Evolutionary conservation across 64 coral and sea anemone genomes (phyloP), one percentile per base, ranked within the genome.

Genomic region (Stichodactyla mertensii): DNA sequence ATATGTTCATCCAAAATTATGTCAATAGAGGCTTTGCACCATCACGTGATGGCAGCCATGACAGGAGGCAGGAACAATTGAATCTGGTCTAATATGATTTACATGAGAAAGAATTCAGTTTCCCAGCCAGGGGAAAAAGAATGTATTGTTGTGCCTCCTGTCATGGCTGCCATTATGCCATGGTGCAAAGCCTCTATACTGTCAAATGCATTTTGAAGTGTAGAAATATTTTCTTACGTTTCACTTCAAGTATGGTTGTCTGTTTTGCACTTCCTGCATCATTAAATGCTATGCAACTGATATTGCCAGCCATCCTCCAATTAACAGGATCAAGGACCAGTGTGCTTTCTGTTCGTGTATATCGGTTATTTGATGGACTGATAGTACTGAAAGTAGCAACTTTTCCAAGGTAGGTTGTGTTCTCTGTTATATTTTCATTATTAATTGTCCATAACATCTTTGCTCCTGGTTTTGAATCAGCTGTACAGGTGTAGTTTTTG

Each of bases 231-330:
- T n/a, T 80, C 93, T 95, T 85, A 95, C 93, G 66, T 85, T 3
- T 28, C 18, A 95, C 89, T 61, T 84, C 51, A 57, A 95, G 77
- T 4, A 51, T 3, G 61, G 89, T 87, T 23, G 26, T 36, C 19
- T 28, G 74, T 52, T 55, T 86, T 5, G 4, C 54, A 16, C 52
- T 10, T 56, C 90, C 93, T 71, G 93, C 93, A 78, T 28, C 6
- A 86, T 95, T 95, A 6, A 20, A 64, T 64, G 89, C 93, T 54
- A 83, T 51, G 78, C 93, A 95, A 13, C 71, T 55, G 66, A 89
- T 91, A 15, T 51, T 83, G 5, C 93, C 93, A n/a, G 92, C 23
- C 20, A 92, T 83, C 66, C 60, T 85, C 93, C 93, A 95, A 0
- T 90, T 86, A 4, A 92, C 52, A 31, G 60, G 31, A 6, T 61